Conservation (phyloP, 2,888 invertebrate genomes). For the Smittia aterrima region DNA sequence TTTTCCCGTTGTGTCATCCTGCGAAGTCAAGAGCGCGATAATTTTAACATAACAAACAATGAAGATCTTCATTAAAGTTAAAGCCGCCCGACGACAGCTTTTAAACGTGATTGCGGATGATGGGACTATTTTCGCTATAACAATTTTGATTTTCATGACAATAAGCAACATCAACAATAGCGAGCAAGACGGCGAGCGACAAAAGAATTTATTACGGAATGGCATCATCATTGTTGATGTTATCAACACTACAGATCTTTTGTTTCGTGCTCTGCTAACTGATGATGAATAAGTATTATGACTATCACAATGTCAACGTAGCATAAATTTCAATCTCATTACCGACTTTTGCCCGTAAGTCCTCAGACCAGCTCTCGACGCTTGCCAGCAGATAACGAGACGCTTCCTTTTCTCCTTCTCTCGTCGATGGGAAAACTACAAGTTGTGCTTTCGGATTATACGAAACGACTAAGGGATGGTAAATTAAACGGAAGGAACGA, state of each 20-base stretch:
- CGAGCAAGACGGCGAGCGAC: slow-evolving; percentile 1
- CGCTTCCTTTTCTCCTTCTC: neutral
- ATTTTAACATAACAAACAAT: neutral
- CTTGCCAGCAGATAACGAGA: neutral
- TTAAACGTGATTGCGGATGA: slow-evolving; percentile 12
- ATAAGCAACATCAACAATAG: slow-evolving; percentile 17
- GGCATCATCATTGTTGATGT: slow-evolving; percentile 18
- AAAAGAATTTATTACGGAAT: neutral
- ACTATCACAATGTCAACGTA: slow-evolving; percentile 33
- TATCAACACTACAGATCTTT: slow-evolving; percentile 22
- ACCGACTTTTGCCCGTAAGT: slow-evolving; percentile 47
- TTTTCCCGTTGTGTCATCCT: neutral
- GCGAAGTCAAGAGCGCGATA: neutral
- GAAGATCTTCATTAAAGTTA: slow-evolving; percentile 4
- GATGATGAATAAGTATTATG: slow-evolving; percentile 29
- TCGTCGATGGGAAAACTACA: neutral
- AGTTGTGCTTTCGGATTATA: slow-evolving; percentile 1
- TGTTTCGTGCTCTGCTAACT: slow-evolving; percentile 9
- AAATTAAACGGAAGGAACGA: neutral
- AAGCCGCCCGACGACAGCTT: neutral
- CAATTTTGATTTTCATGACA: slow-evolving; percentile 17
- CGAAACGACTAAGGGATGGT: neutral
- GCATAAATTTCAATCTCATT: slow-evolving; percentile 54
- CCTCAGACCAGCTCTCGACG: neutral
- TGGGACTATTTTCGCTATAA: neutral